Evolutionary conservation across 2,888 invertebrate species (phyloP).

Genomic region (Dendrolimus pini): DNA sequence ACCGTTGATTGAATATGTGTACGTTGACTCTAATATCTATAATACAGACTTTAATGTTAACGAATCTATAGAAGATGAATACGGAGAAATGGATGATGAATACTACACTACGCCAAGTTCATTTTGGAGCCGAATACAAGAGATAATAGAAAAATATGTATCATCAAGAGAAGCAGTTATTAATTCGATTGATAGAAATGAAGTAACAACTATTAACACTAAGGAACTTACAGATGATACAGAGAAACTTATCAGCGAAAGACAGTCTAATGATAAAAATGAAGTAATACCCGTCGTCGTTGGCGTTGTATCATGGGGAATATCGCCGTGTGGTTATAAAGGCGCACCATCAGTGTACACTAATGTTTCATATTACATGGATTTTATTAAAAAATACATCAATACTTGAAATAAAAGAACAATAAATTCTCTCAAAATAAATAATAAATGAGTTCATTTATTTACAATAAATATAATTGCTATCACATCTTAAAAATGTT

Average conservation of each 20-base stretch:
- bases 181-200: slow-evolving; percentile 7
- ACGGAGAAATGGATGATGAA: not conserved
- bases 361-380: slow-evolving; percentile 61
- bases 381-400: slow-evolving; percentile 50
- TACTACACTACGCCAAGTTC: not conserved
- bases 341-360: slow-evolving; percentile 75
- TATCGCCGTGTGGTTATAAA: slow-evolving; percentile 64
- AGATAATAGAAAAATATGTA: not conserved
- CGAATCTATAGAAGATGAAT: slow-evolving; percentile 9
- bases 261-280: slow-evolving; percentile 15
- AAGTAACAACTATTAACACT: slow-evolving; percentile 2
- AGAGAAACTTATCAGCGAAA: slow-evolving; percentile 4
- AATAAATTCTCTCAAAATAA: not conserved
- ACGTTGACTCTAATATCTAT: slow-evolving; percentile 5
- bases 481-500: not conserved
- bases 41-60: slow-evolving; percentile 18
- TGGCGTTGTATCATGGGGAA: slow-evolving; percentile 77
- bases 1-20: slow-evolving; percentile 51
- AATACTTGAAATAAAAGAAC: not conserved
- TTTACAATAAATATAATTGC: not conserved
- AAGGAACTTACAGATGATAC: slow-evolving; percentile 2
- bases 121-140: not conserved
- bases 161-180: not conserved
- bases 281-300: slow-evolving; percentile 38
- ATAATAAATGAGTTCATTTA: not conserved